Percentiles rank a stretch among this genome's conserved stretches.
Evolutionary conservation across 2,113 vertebrate species (phyloP).

Genomic region (Daubentonia madagascariensis): DNA sequence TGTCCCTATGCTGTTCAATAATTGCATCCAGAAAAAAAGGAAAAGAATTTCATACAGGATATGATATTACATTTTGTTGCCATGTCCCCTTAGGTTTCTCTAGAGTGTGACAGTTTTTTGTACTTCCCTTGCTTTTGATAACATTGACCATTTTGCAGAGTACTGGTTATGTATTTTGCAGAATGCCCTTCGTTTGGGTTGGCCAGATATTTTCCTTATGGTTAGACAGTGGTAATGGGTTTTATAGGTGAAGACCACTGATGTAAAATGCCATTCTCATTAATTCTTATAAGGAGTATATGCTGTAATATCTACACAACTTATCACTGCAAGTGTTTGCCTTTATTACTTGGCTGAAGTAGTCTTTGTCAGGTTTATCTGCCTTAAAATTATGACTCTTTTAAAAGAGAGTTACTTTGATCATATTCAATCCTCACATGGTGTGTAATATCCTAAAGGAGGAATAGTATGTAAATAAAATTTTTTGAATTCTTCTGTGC

Average conservation of each 20-base stretch:
- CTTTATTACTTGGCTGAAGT: not conserved
- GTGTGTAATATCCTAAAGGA: not conserved
- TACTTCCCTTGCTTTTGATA: not conserved
- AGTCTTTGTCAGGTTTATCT: not conserved
- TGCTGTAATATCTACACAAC: not conserved
- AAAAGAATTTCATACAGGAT: not conserved
- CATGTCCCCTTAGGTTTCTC: not conserved
- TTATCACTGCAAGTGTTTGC: not conserved
- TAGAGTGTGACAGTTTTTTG: not conserved
- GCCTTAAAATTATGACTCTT: not conserved
- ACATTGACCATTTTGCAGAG: not conserved
- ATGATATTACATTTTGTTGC: not conserved
- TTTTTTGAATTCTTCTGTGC: not conserved
- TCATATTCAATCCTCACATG: not conserved
- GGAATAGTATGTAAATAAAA: not conserved
- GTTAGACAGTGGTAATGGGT: not conserved
- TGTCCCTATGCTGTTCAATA: not conserved
- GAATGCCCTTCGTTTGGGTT: not conserved
- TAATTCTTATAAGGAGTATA: not conserved
- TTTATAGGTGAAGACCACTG: not conserved
- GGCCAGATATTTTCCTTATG: not conserved
- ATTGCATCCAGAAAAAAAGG: not conserved
- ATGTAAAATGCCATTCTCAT: not conserved
- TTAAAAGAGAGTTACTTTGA: not conserved
- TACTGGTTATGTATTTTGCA: not conserved